Evolutionary conservation across 1,140 invertebrate species (phyloP).

Genomic region (Tribolium madens): DNA sequence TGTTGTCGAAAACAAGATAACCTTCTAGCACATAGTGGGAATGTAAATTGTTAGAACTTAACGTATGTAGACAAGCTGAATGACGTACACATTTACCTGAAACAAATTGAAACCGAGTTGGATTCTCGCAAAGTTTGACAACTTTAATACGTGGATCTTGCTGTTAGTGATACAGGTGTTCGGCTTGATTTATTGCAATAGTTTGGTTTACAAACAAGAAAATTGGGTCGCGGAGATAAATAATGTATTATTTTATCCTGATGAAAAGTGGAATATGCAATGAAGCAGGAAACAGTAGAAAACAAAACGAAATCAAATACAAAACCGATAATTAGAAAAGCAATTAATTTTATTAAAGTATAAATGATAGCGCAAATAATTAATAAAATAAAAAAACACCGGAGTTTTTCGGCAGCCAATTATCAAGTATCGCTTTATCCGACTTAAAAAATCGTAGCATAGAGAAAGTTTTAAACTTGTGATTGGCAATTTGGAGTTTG

Average conservation of each 20-base stretch:
- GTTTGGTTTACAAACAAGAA: conserved; percentile 34
- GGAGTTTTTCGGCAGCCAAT: not conserved
- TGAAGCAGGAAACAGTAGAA: conserved; percentile 19
- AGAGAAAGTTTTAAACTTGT: conserved; percentile 11
- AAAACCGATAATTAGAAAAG: not conserved
- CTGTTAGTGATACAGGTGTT: conserved; percentile 23
- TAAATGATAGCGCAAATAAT: not conserved
- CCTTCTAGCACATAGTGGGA: not conserved
- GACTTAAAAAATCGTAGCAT: not conserved
- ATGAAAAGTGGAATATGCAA: conserved; percentile 24
- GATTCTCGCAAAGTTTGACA: conserved; percentile 4
- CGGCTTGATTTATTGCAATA: conserved; percentile 10
- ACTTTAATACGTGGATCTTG: conserved; percentile 7
- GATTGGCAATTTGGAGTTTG: conserved; percentile 30
- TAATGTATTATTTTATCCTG: conserved; percentile 34
- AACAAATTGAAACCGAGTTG: conserved; percentile 8
- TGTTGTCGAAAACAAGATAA: not conserved
- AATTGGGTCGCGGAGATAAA: conserved; percentile 29
- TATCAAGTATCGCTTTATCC: not conserved
- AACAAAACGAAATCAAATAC: conserved; percentile 17
- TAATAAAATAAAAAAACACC: conserved; percentile 1
- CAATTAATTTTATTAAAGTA: conserved; percentile 12
- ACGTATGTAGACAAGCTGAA: not conserved
- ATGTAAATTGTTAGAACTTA: not conserved
- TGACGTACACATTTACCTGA: not conserved